phyloP scores from a whole-genome alignment of 2,888 invertebrate genomes.

The Cerastis rubricosa region DNA sequence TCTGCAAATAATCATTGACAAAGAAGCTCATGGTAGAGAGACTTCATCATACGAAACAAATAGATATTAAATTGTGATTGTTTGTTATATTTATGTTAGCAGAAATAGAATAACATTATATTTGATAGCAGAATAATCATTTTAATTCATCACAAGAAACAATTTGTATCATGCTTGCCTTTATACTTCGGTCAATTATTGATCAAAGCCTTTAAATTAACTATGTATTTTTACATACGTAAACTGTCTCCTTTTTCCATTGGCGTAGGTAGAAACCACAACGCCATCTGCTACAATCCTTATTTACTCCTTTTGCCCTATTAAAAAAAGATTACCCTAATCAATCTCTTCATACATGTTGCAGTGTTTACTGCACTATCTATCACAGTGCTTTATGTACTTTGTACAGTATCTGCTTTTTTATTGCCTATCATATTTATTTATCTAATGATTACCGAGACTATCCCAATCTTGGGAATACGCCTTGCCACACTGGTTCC shows the following conservation, averaged over 20 bases:
- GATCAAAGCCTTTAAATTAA: no score
- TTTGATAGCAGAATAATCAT: background rate
- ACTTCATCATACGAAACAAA: background rate
- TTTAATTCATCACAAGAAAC: background rate
- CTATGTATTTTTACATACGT: background rate
- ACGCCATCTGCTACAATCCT: background rate
- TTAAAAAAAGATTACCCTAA: background rate
- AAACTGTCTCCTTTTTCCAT: background rate
- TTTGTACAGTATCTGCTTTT: background rate
- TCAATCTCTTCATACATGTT: background rate
- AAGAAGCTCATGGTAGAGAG: background rate
- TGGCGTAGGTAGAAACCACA: background rate
- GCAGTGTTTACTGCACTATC: background rate
- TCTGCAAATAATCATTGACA: constrained; percentile 1
- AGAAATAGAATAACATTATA: background rate
- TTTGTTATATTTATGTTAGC: background rate
- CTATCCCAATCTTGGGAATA: background rate
- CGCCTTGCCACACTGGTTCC: background rate
- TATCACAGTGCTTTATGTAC: background rate
- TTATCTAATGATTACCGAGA: background rate
- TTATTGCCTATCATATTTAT: constrained; percentile 5
- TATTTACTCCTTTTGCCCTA: background rate
- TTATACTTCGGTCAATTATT: no score
- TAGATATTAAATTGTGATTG: no score
- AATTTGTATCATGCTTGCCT: background rate